These are phyloP conservation scores for Dasypogon diadema DNA, from an alignment of 2,888 invertebrate genomes.

Conservation along the genomic window DNA sequence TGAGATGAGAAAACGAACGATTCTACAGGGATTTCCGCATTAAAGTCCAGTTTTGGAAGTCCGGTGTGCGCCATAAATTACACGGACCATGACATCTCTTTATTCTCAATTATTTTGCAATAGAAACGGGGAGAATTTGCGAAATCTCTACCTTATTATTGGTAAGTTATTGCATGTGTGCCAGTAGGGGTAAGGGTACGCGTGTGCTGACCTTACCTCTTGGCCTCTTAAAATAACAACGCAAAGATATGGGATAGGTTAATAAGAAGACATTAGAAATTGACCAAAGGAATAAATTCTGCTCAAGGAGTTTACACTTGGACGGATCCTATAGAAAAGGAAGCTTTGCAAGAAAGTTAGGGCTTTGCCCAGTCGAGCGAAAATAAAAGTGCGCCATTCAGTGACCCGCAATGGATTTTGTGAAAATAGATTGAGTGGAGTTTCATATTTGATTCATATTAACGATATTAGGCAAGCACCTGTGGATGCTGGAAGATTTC, in stretches of 20 bases:
- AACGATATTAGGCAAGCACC: not conserved
- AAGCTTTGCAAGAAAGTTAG: constrained; percentile 4
- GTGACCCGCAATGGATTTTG: not conserved
- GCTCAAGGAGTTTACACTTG: constrained; percentile 24
- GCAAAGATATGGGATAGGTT: not conserved
- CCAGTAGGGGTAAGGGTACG: too few relatives aligned
- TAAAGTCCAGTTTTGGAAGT: not conserved
- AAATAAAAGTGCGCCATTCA: not conserved
- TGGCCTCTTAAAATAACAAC: not conserved
- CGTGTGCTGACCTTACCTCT: too few relatives aligned
- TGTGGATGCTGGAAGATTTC: not conserved
- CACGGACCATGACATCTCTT: constrained; percentile 30
- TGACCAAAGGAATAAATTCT: not conserved
- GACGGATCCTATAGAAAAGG: not conserved
- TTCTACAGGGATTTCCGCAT: constrained; percentile 4
- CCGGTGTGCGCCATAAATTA: constrained; percentile 31
- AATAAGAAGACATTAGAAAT: not conserved
- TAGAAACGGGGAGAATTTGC: constrained; percentile 4
- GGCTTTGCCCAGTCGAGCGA: not conserved
- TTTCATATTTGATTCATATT: not conserved
- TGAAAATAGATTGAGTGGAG: not conserved
- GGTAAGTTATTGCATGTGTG: constrained; percentile 39
- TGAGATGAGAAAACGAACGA: constrained; percentile 35
- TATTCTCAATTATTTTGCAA: constrained; percentile 10
- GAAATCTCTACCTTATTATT: constrained; percentile 36